Evolutionary conservation across 92 coral and sea anemone genomes (phyloP).

Genomic region (Ricordea florida): DNA sequence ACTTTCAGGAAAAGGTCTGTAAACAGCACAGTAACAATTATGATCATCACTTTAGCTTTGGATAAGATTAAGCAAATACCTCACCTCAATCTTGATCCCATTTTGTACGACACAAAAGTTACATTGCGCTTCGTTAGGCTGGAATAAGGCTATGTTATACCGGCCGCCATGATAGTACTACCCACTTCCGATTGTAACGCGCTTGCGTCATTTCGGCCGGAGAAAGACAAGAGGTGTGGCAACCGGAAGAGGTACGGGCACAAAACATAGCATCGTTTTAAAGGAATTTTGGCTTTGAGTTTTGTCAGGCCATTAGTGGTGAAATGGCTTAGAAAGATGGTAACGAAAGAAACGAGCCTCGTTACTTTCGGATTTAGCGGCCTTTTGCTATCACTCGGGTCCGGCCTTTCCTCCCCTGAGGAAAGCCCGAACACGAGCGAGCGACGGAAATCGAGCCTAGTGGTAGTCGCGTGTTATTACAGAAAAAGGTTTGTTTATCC

Average conservation of each 20-base stretch:
- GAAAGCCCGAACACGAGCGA: no score
- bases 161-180: conserved; percentile 60
- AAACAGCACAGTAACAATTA: background rate
- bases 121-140: background rate
- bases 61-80: background rate
- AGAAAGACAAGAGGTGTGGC: conserved; percentile 33
- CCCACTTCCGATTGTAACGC: conserved; percentile 30
- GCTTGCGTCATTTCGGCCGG: conserved; percentile 48
- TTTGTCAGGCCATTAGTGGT: no score
- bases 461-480: no score
- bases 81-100: conserved; percentile 98
- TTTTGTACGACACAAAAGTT: conserved; percentile 30
- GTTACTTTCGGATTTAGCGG: no score
- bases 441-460: no score
- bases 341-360: no score
- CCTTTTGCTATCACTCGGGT: no score
- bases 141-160: background rate
- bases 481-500: no score
- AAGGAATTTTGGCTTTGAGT: no score
- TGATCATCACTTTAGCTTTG: background rate
- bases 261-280: no score
- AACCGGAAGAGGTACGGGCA: conserved; percentile 10
- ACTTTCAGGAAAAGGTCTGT: conserved; percentile 83
- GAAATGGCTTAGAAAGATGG: no score
- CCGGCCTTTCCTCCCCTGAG: no score